Conservation (phyloP, 1,140 invertebrate species). For the Augochlora pura region DNA sequence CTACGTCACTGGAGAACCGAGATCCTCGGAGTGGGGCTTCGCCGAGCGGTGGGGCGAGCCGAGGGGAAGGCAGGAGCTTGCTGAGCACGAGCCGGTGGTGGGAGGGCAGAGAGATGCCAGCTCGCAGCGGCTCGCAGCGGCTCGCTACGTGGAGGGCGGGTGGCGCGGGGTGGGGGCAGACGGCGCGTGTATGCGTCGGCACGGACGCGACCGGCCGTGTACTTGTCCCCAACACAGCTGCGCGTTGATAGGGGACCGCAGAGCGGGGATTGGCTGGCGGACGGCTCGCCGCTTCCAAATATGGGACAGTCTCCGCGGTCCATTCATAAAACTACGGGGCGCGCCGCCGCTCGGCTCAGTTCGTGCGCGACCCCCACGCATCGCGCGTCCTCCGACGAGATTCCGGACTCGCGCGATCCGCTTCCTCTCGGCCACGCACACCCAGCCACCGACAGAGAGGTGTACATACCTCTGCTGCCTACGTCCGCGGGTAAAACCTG, state of each 20-base stretch:
- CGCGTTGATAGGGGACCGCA: constrained; percentile 68
- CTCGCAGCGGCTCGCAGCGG: constrained; percentile 34
- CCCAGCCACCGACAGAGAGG: constrained; percentile 3
- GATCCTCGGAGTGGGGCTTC: constrained; percentile 25
- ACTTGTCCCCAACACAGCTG: constrained; percentile 71
- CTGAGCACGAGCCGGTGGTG: constrained; percentile 18
- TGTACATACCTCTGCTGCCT: constrained; percentile 6
- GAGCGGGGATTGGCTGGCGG: constrained; percentile 79
- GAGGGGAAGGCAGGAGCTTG: constrained; percentile 44
- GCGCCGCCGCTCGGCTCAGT: constrained; percentile 78
- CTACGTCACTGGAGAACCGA: constrained; percentile 78
- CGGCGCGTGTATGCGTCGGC: constrained; percentile 12
- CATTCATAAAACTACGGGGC: constrained; percentile 85
- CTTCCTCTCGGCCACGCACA: constrained; percentile 52
- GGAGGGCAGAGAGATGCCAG: neutral
- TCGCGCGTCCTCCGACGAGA: constrained; percentile 70
- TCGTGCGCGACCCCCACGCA: constrained; percentile 80
- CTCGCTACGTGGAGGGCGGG: neutral
- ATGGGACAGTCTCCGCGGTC: constrained; percentile 82
- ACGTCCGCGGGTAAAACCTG: neutral
- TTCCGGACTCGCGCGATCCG: constrained; percentile 42
- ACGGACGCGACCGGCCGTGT: constrained; percentile 16
- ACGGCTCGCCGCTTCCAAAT: constrained; percentile 80
- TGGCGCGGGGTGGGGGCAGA: constrained; percentile 32
- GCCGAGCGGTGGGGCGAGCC: constrained; percentile 36